phyloP scores from a whole-genome alignment of 64 coral and sea anemone species.

The Dendronephthya gigantea region DNA sequence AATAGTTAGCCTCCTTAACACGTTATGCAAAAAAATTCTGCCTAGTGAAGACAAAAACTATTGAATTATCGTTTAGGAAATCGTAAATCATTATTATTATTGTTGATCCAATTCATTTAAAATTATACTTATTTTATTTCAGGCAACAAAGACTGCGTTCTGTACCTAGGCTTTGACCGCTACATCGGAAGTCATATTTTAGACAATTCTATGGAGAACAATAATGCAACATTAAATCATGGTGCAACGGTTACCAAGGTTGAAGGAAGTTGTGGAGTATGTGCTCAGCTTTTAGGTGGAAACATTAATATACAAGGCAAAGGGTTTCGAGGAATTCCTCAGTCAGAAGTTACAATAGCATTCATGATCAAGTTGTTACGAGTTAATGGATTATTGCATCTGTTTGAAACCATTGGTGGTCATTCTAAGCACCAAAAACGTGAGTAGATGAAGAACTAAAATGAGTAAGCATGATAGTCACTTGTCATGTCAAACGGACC shows the following conservation, averaged over 20 bases:
- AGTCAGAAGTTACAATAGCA: conserved; percentile 57
- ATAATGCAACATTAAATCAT: conserved; percentile 55
- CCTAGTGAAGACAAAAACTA: too few relatives aligned
- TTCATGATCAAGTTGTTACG: conserved; percentile 60
- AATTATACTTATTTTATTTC: conserved; percentile 19
- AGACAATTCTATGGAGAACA: conserved; percentile 73
- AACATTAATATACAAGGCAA: conserved; percentile 48
- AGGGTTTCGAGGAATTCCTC: conserved; percentile 73
- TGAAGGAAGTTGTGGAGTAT: conserved; percentile 64
- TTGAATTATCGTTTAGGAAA: too few relatives aligned
- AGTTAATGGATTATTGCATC: conserved; percentile 37
- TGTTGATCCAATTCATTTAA: too few relatives aligned
- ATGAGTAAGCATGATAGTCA: too few relatives aligned
- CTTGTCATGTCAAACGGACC: too few relatives aligned
- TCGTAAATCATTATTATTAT: too few relatives aligned
- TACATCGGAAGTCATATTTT: conserved; percentile 55
- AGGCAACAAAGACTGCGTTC: conserved; percentile 75
- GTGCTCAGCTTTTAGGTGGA: conserved; percentile 61
- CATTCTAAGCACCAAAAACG: conserved; percentile 62
- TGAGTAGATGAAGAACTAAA: conserved; percentile 29
- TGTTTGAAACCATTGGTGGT: conserved; percentile 78
- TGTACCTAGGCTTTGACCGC: conserved; percentile 84
- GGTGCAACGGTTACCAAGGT: conserved; percentile 51
- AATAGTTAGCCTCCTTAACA: too few relatives aligned
- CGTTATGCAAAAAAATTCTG: too few relatives aligned